These are phyloP conservation scores for Orthochromis indermauri DNA, from an alignment of 2,113 vertebrate species.

Conservation along the genomic window DNA sequence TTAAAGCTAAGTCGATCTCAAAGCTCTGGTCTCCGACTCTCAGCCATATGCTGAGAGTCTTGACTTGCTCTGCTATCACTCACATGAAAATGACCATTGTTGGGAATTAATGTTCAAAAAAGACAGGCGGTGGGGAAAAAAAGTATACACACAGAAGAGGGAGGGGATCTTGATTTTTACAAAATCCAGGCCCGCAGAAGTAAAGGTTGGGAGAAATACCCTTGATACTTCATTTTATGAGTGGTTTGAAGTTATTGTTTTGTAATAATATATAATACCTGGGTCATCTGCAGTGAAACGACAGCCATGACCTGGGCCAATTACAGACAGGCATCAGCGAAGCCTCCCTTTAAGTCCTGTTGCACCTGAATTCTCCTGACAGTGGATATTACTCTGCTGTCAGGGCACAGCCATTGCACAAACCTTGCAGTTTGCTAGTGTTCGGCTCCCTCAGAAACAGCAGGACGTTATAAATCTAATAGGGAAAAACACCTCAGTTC, in stretches of 20 bases:
- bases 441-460: slow-evolving; percentile 35
- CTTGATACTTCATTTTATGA: slow-evolving; percentile 68
- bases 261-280: slow-evolving; percentile 72
- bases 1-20: neutral
- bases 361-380: slow-evolving; percentile 52
- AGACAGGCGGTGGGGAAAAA: neutral
- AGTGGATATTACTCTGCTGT: slow-evolving; percentile 54
- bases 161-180: slow-evolving; percentile 62
- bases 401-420: slow-evolving; percentile 16
- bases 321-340: slow-evolving; percentile 68
- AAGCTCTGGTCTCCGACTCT: neutral
- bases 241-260: slow-evolving; percentile 60
- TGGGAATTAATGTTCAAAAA: slow-evolving; percentile 61
- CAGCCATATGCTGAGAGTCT: neutral
- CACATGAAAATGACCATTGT: slow-evolving; percentile 58
- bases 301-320: slow-evolving; percentile 66
- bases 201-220: slow-evolving; percentile 61
- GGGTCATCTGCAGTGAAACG: slow-evolving; percentile 61
- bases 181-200: slow-evolving; percentile 66
- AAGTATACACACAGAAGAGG: neutral
- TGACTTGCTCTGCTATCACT: slow-evolving; percentile 44
- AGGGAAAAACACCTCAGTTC: slow-evolving; percentile 30
- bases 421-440: slow-evolving; percentile 49
- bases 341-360: slow-evolving; percentile 40
- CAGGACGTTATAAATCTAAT: slow-evolving; percentile 53